Percentiles rank a stretch among this genome's conserved stretches.
Evolutionary conservation across 2,797 vertebrate genomes (phyloP).

Genomic region (Pangasius sanitwongsei): DNA sequence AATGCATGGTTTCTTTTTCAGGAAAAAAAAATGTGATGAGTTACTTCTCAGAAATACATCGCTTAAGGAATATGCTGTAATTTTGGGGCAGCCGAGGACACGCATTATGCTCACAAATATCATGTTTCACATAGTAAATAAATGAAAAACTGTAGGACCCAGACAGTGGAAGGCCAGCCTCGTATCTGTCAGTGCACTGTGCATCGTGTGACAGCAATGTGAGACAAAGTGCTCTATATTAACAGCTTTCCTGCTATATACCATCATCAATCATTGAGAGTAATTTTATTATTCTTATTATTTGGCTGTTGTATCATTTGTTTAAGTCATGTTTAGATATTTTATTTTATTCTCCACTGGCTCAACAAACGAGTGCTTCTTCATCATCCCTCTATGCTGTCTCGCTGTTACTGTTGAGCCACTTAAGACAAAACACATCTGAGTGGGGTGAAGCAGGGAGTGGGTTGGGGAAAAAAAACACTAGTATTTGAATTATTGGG

Average conservation of each 20-base stretch:
- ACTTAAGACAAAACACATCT: slow-evolving; percentile 53
- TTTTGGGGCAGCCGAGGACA: not conserved
- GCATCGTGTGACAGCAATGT: slow-evolving; percentile 5
- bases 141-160: not conserved
- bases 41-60: not conserved
- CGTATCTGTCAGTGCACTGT: slow-evolving; percentile 21
- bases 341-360: slow-evolving; percentile 81
- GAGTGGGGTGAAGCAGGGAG: slow-evolving; percentile 16
- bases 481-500: slow-evolving; percentile 66
- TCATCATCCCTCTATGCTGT: slow-evolving; percentile 66
- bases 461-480: slow-evolving; percentile 34
- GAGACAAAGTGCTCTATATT: slow-evolving; percentile 37
- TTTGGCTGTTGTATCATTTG: slow-evolving; percentile 47
- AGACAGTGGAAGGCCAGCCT: not conserved
- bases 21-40: too few relatives aligned
- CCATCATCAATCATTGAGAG: slow-evolving; percentile 74
- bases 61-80: not conserved
- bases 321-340: slow-evolving; percentile 72
- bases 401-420: slow-evolving; percentile 70
- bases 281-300: slow-evolving; percentile 55
- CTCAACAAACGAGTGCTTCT: slow-evolving; percentile 73
- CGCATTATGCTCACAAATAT: slow-evolving; percentile 4
- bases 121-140: not conserved
- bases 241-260: slow-evolving; percentile 71
- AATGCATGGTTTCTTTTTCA: not conserved